Evolutionary conservation across 2,797 vertebrate genomes (phyloP), one percentile per base, ranked within the genome.

Genomic region (Lophotriccus pileatus): DNA sequence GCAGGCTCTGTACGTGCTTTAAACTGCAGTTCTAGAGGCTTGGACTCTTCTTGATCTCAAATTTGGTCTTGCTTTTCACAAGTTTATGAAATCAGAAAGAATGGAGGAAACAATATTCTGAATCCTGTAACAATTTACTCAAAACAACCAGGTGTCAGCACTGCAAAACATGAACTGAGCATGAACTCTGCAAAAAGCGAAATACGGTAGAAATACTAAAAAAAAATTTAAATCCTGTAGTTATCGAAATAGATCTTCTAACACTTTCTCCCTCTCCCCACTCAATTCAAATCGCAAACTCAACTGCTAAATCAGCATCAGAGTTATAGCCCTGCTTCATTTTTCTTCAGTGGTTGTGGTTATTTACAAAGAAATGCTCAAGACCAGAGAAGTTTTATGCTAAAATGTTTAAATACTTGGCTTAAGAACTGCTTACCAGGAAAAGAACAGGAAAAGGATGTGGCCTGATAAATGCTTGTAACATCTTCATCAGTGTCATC

Each of bases 401-500:
- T 91, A 93, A 91, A 93, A 84, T 55, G 8, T 56, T 84, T 89
- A 73, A 91, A 94, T 94, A 85, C 21, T 85, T 80, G 36, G 43
- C 66, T 93, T 92, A 41, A 94, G 64, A 95, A 84, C 44, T 14
- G 12, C 44, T 94, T 91, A 82, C 77, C 74, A 84, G 91, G 73
- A 94, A 96, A 94, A 91, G 25, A 95, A 96, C 96, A 95, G 96
- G 96, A 96, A 96, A 94, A 95, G 96, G 96, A 96, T 96, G 96
- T 96, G 96, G 96, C 91, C 77, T 95, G 80, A 79, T 93, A 91
- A 94, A 93, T 84, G 70, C 67, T 37, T 43, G 17, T 52, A 69
- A 68, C 87, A 87, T 72, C 34, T 83, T 89, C 49, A 95, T 95
- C 76, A 72, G 76, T 58, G 5, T 50, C 17, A 25, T 66, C 2